Evolutionary conservation across 35 echinoderm and acorn worm species (phyloP).

Genomic region (Ptychodera flava): DNA sequence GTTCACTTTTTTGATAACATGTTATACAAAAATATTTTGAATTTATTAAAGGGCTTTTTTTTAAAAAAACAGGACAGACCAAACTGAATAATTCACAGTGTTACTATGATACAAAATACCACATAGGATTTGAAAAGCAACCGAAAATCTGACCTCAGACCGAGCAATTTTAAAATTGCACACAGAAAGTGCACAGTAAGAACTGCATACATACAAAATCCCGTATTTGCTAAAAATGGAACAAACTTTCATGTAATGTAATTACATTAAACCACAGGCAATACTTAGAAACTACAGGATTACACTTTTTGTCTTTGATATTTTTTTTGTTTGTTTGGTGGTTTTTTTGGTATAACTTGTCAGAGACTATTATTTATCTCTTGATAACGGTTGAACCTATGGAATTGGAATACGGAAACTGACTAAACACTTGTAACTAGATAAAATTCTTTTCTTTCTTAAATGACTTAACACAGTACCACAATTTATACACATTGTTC

Average conservation of each 20-base stretch:
- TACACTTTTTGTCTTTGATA: not conserved
- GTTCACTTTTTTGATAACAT: not conserved
- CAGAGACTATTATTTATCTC: too few relatives aligned
- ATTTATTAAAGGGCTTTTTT: not conserved
- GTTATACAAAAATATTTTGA: not conserved
- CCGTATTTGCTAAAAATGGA: not conserved
- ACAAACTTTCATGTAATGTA: not conserved
- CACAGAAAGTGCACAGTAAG: not conserved
- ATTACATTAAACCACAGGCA: not conserved
- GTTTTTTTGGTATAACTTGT: too few relatives aligned
- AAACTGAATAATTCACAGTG: not conserved
- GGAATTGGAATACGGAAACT: too few relatives aligned
- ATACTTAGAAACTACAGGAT: not conserved
- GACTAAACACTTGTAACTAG: too few relatives aligned
- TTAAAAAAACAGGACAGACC: too few relatives aligned
- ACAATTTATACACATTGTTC: too few relatives aligned
- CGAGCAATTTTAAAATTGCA: not conserved
- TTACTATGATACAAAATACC: not conserved
- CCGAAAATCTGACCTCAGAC: not conserved
- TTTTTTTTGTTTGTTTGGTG: too few relatives aligned
- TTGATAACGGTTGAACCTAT: too few relatives aligned
- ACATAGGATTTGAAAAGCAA: too few relatives aligned
- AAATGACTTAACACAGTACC: too few relatives aligned
- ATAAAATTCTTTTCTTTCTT: too few relatives aligned
- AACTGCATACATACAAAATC: not conserved